phyloP scores from a whole-genome alignment of 2,113 vertebrate genomes.

The Nycticebus coucang region DNA sequence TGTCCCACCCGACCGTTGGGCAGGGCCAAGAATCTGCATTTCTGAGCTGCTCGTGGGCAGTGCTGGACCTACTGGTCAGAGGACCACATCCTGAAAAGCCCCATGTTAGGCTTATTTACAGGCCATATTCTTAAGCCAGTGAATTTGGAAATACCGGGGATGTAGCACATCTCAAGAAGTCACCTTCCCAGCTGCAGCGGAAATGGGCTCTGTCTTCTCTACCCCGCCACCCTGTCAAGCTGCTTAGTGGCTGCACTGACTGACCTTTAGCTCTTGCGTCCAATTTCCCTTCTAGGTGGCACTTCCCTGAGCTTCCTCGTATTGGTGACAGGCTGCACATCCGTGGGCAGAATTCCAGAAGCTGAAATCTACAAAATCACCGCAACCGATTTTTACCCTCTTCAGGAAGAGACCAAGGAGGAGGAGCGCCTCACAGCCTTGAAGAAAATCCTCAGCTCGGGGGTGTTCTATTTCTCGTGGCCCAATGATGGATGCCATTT shows the following conservation, averaged over 20 bases:
- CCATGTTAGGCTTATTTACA: accelerated
- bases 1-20: background rate
- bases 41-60: background rate
- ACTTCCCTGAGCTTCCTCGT: conserved; percentile 86
- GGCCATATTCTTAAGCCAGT: background rate
- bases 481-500: conserved; percentile 85
- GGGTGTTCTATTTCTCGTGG: conserved; percentile 89
- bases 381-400: conserved; percentile 86
- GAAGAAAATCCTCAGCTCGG: conserved; percentile 87
- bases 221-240: background rate
- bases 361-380: conserved; percentile 90
- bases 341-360: conserved; percentile 87
- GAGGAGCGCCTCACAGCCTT: conserved; percentile 85
- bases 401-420: conserved; percentile 86
- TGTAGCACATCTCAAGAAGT: accelerated
- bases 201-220: accelerated
- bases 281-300: conserved; percentile 82
- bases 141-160: too few species aligned
- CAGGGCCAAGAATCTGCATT: background rate
- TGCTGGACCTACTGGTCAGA: accelerated
- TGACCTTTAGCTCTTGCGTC: background rate
- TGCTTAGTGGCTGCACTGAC: accelerated
- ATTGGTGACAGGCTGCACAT: conserved; percentile 88
- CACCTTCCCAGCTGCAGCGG: accelerated
- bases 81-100: accelerated